phyloP scores from a whole-genome alignment of 2,888 invertebrate species.

The Gibbula magus region DNA sequence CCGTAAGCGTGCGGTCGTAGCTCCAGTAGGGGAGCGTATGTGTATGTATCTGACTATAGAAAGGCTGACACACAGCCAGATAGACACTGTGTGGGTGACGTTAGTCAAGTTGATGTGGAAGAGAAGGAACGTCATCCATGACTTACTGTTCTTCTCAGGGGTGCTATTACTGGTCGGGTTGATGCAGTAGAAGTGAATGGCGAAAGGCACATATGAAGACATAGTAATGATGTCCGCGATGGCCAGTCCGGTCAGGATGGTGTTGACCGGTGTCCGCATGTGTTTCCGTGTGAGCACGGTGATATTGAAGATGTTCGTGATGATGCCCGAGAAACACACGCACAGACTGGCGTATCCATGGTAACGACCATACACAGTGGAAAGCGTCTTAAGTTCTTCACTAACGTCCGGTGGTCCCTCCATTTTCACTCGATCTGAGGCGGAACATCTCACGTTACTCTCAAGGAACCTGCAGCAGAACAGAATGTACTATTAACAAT shows the following conservation, averaged over 20 bases:
- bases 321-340: conserved; percentile 91
- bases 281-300: conserved; percentile 88
- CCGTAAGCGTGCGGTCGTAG: conserved; percentile 79
- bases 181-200: conserved; percentile 79
- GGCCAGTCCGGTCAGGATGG: conserved; percentile 88
- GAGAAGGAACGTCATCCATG: conserved; percentile 75
- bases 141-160: conserved; percentile 66
- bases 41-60: conserved; percentile 89
- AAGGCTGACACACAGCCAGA: conserved; percentile 92
- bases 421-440: conserved; percentile 39
- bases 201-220: conserved; percentile 91
- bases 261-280: conserved; percentile 92
- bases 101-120: conserved; percentile 93
- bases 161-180: conserved; percentile 49
- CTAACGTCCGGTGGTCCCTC: conserved; percentile 36
- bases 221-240: conserved; percentile 93
- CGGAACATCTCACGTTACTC: conserved; percentile 49
- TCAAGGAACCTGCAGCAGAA: conserved; percentile 51
- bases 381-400: conserved; percentile 50
- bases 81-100: conserved; percentile 91
- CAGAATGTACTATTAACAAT: background rate
- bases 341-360: conserved; percentile 91
- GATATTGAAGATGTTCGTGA: conserved; percentile 94
- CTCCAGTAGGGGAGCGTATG: conserved; percentile 85
- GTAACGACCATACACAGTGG: conserved; percentile 73